Evolutionary conservation across 2,797 vertebrate genomes (phyloP), one percentile per base, ranked within the genome.

Genomic region (Macrochelys suwanniensis): DNA sequence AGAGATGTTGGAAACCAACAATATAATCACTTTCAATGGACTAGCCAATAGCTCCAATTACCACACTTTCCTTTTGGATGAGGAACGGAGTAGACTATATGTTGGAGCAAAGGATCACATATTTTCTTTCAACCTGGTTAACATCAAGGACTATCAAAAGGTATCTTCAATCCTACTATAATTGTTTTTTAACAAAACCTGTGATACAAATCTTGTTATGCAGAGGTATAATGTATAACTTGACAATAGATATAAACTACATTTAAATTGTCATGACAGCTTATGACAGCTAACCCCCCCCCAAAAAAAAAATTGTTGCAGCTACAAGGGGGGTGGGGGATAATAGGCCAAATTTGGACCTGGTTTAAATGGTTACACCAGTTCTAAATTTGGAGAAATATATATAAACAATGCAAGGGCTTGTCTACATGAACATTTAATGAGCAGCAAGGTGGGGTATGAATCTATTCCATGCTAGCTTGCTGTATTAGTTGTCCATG

Each of bases 1-100:
- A 99, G 99, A 99, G 97, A 99, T 99, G 99, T 96, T 99, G 98
- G 99, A 99, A 96, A 99, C 99, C 82, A 99, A 99, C 98, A 99
- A 99, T 97, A 98, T 99, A 93, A 98, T 99, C 90, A 99, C 98
- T 85, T 99, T 99, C 96, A 98, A 98, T 78, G 99, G 99, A 91
- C 97, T 99, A 96, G 96, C 98, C 96, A 99, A 99, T 97, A 99
- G 99, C 88, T 99, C 99, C 23, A 98, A 98, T 96, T 99, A 99
- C 97, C 99, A 99, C 95, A 99, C 99, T 45, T 99, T 99, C 96
- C 98, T 99, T 94, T 95, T 99, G 98, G 99, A 99, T 8, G 99
- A 99, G 96, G 99, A 99, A 97, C 99, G 99, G 8, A 98, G 99
- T 90, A 98, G 99, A 74, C 98, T 99, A 2, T 99, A 99, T 11